phyloP scores from a whole-genome alignment of 2,888 invertebrate genomes.

The Drosophila longiperda region DNA sequence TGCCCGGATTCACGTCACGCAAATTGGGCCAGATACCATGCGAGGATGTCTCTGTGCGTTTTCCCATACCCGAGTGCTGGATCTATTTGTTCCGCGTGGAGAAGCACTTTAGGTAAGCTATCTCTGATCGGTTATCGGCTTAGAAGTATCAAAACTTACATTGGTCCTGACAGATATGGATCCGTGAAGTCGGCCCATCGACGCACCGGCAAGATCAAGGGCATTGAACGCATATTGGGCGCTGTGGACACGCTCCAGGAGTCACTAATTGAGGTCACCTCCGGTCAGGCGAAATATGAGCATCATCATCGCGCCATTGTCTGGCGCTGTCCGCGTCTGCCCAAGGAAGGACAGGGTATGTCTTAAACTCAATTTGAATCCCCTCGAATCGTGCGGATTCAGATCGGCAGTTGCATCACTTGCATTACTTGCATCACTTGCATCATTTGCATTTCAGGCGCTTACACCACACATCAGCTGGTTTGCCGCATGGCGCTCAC shows the following conservation, averaged over 20 bases:
- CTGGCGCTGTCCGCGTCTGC: slow-evolving; percentile 98
- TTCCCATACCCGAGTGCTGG: slow-evolving; percentile 99
- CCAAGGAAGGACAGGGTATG: slow-evolving; percentile 98
- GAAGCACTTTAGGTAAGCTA: slow-evolving; percentile 91
- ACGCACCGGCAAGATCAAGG: slow-evolving; percentile 95
- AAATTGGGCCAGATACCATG: slow-evolving; percentile 98
- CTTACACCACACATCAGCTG: slow-evolving; percentile 98
- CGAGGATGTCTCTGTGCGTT: slow-evolving; percentile 97
- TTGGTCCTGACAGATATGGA: slow-evolving; percentile 89
- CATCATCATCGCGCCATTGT: slow-evolving; percentile 98
- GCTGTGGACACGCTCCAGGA: slow-evolving; percentile 95
- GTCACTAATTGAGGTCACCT: slow-evolving; percentile 97
- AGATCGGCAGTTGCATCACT: not conserved
- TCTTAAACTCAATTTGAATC: not conserved
- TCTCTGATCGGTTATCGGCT: too few species aligned
- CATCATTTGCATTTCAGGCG: slow-evolving; percentile 87
- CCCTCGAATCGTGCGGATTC: not conserved
- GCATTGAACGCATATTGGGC: slow-evolving; percentile 95
- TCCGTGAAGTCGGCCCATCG: slow-evolving; percentile 97
- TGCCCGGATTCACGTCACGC: slow-evolving; percentile 98
- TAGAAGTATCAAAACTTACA: not conserved
- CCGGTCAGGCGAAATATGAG: slow-evolving; percentile 99
- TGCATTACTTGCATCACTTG: not conserved
- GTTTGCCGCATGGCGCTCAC: slow-evolving; percentile 97
- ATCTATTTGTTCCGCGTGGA: slow-evolving; percentile 99